Evolutionary conservation across 2,113 vertebrate species (phyloP), one percentile per base, ranked within the genome.

Genomic region (Smithornis capensis): DNA sequence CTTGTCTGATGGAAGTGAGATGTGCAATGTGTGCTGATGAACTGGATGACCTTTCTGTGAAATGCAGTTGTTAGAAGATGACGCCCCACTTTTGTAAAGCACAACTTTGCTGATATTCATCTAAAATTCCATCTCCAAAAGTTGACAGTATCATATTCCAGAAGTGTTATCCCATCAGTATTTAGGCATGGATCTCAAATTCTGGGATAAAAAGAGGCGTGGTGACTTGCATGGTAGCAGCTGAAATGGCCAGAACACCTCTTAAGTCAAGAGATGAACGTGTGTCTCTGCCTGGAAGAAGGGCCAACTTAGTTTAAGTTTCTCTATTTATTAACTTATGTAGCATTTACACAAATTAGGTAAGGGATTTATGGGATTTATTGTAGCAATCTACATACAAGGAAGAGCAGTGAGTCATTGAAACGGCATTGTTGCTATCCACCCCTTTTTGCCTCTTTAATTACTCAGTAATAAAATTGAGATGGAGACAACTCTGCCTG

Each of bases 351-450:
- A 83, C 31, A 55, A 90, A 31, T 29, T 19, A 4, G 35, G 59
- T 40, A 53, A 71, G 57, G 94, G 83, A 78, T 96, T 96, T 95
- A 71, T 75, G 57, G 94, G 83, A 78, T 96, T 96, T 95, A 71
- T 75, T 64, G 83, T 31, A 71, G 76, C 92, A 49, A 25, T 84
- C 35, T 22, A 17, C 50, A 42, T 37, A 4, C 10, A 57, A 38
- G 92, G 89, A 80, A 83, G 68, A 57, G 65, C 57, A 84, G 49
- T 79, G 93, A 97, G 40, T 93, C 95, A 95, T 62, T 4, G 1
- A 15, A 93, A 53, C 0, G 0, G 79, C 52, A 55, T 65, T 11
- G 1, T 60, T 24, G 49, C 73, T 71, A 47, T 84, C 73, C 49
- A 55, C n/a, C 2, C 17, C 44, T 74, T 71, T 65, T 74, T 89